phyloP scores from a whole-genome alignment of 2,113 vertebrate species.

The Bathybates hornii region DNA sequence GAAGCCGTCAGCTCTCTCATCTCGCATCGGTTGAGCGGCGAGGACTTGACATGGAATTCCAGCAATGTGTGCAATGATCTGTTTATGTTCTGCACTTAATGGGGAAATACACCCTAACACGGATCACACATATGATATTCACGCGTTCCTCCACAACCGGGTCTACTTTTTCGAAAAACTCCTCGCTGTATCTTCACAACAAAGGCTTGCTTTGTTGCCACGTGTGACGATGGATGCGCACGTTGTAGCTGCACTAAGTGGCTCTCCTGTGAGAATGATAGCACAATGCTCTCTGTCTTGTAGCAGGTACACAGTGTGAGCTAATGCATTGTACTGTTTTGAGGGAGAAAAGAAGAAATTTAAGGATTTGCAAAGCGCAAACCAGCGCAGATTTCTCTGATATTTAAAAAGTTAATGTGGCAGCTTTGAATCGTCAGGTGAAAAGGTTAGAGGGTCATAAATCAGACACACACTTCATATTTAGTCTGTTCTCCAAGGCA shows the following conservation, averaged over 20 bases:
- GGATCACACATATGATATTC: background rate
- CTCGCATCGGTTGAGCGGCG: slow-evolving; percentile 14
- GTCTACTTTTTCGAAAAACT: background rate
- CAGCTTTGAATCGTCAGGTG: slow-evolving; percentile 2
- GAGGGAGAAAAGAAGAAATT: background rate
- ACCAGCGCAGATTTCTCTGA: background rate
- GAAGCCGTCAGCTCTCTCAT: slow-evolving; percentile 42
- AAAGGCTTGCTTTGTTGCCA: background rate
- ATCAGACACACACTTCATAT: slow-evolving; percentile 31
- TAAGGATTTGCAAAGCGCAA: background rate
- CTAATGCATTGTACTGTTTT: background rate
- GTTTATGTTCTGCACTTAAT: background rate
- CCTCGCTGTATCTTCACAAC: background rate
- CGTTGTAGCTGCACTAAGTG: background rate
- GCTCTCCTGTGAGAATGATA: background rate
- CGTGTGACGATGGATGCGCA: background rate
- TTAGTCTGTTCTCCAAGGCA: slow-evolving; percentile 22
- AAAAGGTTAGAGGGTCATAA: slow-evolving; percentile 48
- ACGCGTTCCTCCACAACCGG: background rate
- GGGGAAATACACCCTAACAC: background rate
- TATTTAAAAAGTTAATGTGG: background rate
- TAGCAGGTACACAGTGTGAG: background rate
- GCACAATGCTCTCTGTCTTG: background rate
- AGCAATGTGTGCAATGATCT: background rate
- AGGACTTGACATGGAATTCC: slow-evolving; percentile 25